Conservation (phyloP, 2,113 vertebrate genomes). For the Protobothrops flavoviridis region DNA sequence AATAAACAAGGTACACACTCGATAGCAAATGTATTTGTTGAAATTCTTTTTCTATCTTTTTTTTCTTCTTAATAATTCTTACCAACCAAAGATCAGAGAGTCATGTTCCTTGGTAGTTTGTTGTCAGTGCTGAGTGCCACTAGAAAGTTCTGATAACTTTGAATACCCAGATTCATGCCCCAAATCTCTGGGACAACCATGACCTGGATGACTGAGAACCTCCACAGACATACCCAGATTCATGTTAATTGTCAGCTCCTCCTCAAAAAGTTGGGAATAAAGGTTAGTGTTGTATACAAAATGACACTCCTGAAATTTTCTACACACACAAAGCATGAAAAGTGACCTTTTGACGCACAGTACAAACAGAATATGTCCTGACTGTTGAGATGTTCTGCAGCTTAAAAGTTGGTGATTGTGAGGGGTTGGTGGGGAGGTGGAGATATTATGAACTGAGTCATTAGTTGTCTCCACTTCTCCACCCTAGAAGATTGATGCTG, state of each 20-base stretch:
- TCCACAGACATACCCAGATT: background rate
- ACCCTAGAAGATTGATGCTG: background rate
- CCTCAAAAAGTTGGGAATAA: background rate
- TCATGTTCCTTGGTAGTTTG: background rate
- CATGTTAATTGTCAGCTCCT: background rate
- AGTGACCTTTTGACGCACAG: background rate
- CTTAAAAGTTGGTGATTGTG: background rate
- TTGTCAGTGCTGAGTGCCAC: background rate
- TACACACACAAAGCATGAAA: background rate
- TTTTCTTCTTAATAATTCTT: background rate
- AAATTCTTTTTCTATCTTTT: background rate
- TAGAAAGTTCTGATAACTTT: background rate
- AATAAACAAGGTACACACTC: background rate
- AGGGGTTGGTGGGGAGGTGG: background rate
- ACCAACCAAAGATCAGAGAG: background rate
- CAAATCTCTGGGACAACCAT: no score
- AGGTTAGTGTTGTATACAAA: background rate
- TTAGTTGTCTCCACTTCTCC: background rate
- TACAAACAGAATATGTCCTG: background rate
- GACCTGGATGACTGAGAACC: no score
- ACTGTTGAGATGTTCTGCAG: background rate
- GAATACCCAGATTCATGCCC: background rate
- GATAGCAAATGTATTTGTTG: background rate
- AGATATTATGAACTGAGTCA: background rate
- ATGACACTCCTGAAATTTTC: background rate